Percentiles rank a stretch among this genome's conserved stretches.
These are phyloP conservation scores for Arenaria interpres DNA, from an alignment of 2,113 vertebrate species.

Conservation along the genomic window DNA sequence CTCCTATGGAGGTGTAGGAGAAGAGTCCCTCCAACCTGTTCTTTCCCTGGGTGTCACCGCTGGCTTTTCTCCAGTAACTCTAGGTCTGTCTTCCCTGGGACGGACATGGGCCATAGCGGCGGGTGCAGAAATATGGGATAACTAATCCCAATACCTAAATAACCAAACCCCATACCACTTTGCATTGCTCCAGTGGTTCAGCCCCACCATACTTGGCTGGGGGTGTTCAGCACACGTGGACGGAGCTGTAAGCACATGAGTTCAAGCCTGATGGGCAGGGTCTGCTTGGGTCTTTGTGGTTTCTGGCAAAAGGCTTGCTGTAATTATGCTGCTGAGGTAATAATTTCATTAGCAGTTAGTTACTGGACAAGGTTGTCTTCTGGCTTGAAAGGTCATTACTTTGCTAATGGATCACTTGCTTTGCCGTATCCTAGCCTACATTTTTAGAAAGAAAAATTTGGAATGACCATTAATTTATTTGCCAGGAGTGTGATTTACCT, in stretches of 20 bases:
- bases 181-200: neutral
- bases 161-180: neutral
- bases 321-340: neutral
- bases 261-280: neutral
- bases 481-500: neutral
- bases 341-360: neutral
- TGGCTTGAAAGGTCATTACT: neutral
- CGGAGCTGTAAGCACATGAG: neutral
- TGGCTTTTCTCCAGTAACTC: neutral
- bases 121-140: neutral
- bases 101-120: accelerated
- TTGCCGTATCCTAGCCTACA: neutral
- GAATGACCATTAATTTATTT: neutral
- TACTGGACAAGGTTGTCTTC: neutral
- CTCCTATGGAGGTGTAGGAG: accelerated
- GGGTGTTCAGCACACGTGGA: accelerated
- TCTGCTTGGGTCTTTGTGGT: neutral
- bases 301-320: neutral
- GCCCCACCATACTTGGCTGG: accelerated
- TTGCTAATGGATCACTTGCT: neutral
- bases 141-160: neutral
- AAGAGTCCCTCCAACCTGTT: neutral
- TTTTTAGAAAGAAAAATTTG: neutral
- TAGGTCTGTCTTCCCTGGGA: neutral
- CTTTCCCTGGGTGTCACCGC: accelerated